Evolutionary conservation across 2,888 invertebrate species (phyloP).

Genomic region (Gnatocerus cornutus): DNA sequence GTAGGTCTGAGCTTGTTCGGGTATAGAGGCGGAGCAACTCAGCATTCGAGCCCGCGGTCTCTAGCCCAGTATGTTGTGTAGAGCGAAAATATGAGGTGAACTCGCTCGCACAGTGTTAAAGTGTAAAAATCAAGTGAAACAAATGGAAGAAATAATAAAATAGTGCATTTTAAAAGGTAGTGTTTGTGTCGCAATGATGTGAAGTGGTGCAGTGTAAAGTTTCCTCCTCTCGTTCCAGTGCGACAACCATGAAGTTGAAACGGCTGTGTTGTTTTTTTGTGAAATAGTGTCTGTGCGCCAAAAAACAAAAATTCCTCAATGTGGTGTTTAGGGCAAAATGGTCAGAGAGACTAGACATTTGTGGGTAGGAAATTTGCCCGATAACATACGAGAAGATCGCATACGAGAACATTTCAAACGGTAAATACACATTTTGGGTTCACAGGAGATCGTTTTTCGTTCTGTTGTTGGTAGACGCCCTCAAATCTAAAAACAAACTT

Average conservation of each 20-base stretch:
- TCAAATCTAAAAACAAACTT: background rate
- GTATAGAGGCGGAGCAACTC: slow-evolving; percentile 65
- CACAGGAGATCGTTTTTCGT: slow-evolving; percentile 19
- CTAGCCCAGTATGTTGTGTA: slow-evolving; percentile 66
- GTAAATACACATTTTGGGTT: slow-evolving; percentile 74
- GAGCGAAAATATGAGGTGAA: slow-evolving; percentile 68
- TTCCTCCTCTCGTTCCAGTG: slow-evolving; percentile 50
- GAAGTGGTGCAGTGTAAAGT: slow-evolving; percentile 49
- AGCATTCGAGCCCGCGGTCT: slow-evolving; percentile 62
- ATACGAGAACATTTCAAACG: slow-evolving; percentile 98
- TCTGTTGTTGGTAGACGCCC: background rate
- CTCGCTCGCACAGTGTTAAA: slow-evolving; percentile 64
- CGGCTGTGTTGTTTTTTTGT: slow-evolving; percentile 66
- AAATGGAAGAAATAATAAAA: slow-evolving; percentile 39
- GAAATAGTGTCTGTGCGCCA: slow-evolving; percentile 69
- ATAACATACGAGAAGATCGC: slow-evolving; percentile 98
- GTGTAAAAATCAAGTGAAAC: slow-evolving; percentile 44
- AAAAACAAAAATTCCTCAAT: slow-evolving; percentile 85
- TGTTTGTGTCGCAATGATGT: slow-evolving; percentile 36
- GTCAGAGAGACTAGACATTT: slow-evolving; percentile 99
- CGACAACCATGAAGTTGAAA: slow-evolving; percentile 64
- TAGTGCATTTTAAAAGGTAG: slow-evolving; percentile 39
- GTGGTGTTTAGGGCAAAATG: slow-evolving; percentile 98
- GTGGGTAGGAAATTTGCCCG: slow-evolving; percentile 99
- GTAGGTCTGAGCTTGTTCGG: slow-evolving; percentile 55